These are phyloP conservation scores for Dascillus cervinus DNA, from an alignment of 2,888 invertebrate species.

Conservation along the genomic window DNA sequence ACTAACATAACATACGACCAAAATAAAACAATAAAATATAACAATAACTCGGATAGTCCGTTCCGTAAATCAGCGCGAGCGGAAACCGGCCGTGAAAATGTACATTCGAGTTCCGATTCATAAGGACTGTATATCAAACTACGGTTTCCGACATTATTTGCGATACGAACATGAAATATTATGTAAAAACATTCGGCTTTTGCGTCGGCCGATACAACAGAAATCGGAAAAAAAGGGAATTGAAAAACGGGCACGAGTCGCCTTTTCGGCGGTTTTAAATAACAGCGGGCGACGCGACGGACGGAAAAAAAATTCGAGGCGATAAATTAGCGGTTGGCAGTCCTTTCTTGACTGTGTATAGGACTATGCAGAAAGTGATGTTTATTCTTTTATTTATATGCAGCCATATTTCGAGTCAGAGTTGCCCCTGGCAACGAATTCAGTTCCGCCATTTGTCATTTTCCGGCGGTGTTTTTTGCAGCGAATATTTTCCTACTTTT, in stretches of 20 bases:
- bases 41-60: conserved; percentile 24
- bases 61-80: conserved; percentile 24
- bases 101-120: conserved; percentile 21
- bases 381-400: conserved; percentile 37
- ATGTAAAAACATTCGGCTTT: too few species aligned
- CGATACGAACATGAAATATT: too few species aligned
- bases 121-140: conserved; percentile 22
- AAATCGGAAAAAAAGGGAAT: neutral
- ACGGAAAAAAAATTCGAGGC: too few species aligned
- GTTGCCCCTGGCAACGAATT: conserved; percentile 36
- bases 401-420: conserved; percentile 35
- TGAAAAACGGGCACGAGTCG: too few species aligned
- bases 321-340: too few species aligned
- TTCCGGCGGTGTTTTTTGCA: conserved; percentile 34
- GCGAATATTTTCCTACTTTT: conserved; percentile 35
- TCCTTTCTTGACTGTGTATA: conserved; percentile 22
- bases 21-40: conserved; percentile 32
- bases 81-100: conserved; percentile 20
- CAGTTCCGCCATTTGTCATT: conserved; percentile 39
- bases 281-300: too few species aligned
- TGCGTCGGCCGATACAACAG: neutral
- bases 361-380: conserved; percentile 31
- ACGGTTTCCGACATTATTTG: conserved; percentile 20
- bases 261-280: too few species aligned
- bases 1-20: conserved; percentile 28